Base-by-base conservation (phyloP, 2,797 vertebrate species). In the Oophaga sylvatica region DNA sequence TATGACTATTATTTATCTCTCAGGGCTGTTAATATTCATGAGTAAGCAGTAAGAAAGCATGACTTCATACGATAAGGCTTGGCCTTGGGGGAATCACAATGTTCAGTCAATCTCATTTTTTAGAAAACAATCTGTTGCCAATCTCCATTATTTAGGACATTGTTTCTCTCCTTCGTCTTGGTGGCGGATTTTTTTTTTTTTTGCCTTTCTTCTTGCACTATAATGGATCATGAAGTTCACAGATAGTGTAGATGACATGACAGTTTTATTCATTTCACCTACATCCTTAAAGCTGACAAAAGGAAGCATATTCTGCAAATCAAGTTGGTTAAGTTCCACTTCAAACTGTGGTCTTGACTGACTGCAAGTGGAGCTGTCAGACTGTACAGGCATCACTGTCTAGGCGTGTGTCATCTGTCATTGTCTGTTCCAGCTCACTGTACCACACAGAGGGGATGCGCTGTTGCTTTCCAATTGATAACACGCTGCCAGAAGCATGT, bases 371-470 rank as follows among this genome's bases (percentile, higher is more conserved):
- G 95, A 94, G 94, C 96, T 97, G 97, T 98, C 97, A 96, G 95
- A 95, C 95, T 90, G 20, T 96, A 95, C 96, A 94, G 95, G 94
- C 97, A 94, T 98, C 97, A 97, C 96, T 96, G 96, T 97, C 96
- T 95, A 92, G 95, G 94, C 94, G 95, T 93, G 93, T 96, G 96
- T 97, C 95, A 96, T 96, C 97, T 97, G 97, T 97, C 97, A 98
- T 96, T 94, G 96, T 96, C 96, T 94, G 97, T 98, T 99, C 97
- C 97, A 97, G 96, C 97, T 97, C 96, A 95, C 95, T 97, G 97
- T 98, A 95, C 95, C 95, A 95, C 95, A 93, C 89, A 95, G 94
- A 95, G 93, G 93, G 92, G 89, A 95, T 94, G 95, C 95, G 95
- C 95, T 95, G 94, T 93, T 96, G 95, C 95, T 95, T 96, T 94